Base-by-base conservation (phyloP, 2,888 invertebrate species). In the Achlya flavicornis region DNA sequence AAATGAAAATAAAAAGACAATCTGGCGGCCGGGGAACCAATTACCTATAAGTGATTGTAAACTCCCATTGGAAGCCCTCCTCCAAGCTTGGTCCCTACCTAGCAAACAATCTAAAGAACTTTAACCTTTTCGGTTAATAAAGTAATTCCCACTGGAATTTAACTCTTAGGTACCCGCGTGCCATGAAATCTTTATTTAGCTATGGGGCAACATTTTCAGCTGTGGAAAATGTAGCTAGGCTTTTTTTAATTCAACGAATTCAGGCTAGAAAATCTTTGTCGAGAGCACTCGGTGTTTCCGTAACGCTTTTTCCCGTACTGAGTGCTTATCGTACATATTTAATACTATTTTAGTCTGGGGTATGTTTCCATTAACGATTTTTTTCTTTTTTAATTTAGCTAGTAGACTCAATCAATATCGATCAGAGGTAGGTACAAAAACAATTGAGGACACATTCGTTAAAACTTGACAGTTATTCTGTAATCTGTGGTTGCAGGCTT, bases 41-140 rank as follows among this genome's bases (percentile, higher is more conserved):
- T 41, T 19, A 6, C 53, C 16, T 53, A 53, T 53, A 19, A 53
- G 19, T 16, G 19, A 19, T 19, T 53, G 19, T 53, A 19, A 19
- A 53, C 53, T 53, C 16, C 19, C 53, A 19, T 19, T 10, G 53
- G 53, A 19, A 10, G n/a, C 2, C 26, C 26, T 26, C 26, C 26
- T 26, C 26, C 26, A 26, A 26, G 26, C 26, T 26, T 26, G 26
- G 26, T 26, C 26, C 26, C 26, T n/a, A 19, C 5, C 16, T 19
- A 19, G 19, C n/a, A 16, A 48, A 48, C 48, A 53, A 53, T 53
- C 19, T 53, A 19, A 53, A n/a, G 16, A 53, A 53, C 19, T 53
- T 16, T 19, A 53, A 53, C 53, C 53, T 19, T 53, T 19, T 19
- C 53, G 7, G 53, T 53, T 53, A 53, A 53, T 53, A 53, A 53